Evolutionary conservation across 2,888 invertebrate species (phyloP).

Genomic region (Mamestra brassicae): DNA sequence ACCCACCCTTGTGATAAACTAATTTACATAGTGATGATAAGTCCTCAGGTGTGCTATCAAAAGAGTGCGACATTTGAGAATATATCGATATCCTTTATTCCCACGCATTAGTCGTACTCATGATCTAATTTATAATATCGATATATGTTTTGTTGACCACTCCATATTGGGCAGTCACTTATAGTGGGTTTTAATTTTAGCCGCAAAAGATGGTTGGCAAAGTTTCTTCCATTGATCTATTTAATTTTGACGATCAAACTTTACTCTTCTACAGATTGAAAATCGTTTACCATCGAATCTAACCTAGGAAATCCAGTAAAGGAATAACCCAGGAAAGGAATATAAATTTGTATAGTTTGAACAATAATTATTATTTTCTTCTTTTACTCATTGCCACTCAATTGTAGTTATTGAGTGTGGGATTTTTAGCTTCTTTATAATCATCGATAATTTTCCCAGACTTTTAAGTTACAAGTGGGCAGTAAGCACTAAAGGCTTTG

Average conservation of each 20-base stretch:
- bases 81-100: constrained; percentile 40
- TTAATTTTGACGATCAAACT: neutral
- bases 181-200: neutral
- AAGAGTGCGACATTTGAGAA: constrained; percentile 16
- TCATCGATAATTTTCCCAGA: neutral
- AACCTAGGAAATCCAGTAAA: neutral
- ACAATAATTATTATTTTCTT: too few relatives aligned
- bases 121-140: constrained; percentile 16
- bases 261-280: neutral
- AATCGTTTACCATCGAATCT: neutral
- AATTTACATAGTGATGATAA: constrained; percentile 55
- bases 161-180: neutral
- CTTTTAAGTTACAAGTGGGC: neutral
- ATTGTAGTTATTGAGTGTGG: too few relatives aligned
- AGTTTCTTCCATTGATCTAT: neutral
- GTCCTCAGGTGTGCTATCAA: constrained; percentile 34
- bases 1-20: constrained; percentile 24
- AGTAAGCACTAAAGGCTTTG: too few relatives aligned
- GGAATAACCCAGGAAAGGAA: too few relatives aligned
- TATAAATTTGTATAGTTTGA: too few relatives aligned
- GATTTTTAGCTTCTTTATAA: neutral
- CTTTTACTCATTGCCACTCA: too few relatives aligned
- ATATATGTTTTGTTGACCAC: constrained; percentile 21
- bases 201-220: neutral
- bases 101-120: constrained; percentile 33